Evolutionary conservation across 37 sponge, comb jelly and placozoan genomes (phyloP).

Genomic region (Tethya wilhelma): DNA sequence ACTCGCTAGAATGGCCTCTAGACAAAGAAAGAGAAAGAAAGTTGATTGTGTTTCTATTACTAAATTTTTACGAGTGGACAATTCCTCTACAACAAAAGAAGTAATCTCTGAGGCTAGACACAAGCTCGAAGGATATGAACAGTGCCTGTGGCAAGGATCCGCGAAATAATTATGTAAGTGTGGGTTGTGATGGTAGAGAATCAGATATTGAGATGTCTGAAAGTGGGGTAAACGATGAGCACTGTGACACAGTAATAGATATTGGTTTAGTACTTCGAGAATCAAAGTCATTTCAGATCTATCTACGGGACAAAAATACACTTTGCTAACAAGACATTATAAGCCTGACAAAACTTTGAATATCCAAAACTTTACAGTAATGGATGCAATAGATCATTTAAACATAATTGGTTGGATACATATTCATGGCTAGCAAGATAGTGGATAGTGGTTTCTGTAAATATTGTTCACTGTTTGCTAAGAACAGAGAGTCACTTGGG

Average conservation of each 20-base stretch:
- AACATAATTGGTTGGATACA: conserved; percentile 28
- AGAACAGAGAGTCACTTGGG: background rate
- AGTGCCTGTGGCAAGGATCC: too few relatives aligned
- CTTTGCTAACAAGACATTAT: conserved; percentile 10
- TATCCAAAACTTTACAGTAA: conserved; percentile 27
- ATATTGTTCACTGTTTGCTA: conserved; percentile 28
- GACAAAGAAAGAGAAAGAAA: too few relatives aligned
- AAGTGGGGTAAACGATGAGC: too few relatives aligned
- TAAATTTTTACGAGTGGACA: too few relatives aligned
- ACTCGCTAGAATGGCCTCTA: too few relatives aligned
- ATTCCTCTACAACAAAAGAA: too few relatives aligned
- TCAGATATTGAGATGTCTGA: too few relatives aligned
- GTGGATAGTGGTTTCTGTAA: conserved; percentile 23
- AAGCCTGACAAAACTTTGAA: conserved; percentile 7
- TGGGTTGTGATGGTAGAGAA: too few relatives aligned
- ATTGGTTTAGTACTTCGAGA: conserved; percentile 9
- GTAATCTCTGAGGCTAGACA: too few relatives aligned
- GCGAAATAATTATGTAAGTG: too few relatives aligned
- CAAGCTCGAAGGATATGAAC: too few relatives aligned
- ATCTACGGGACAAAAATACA: conserved; percentile 13
- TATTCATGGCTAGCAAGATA: conserved; percentile 35
- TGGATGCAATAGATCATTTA: conserved; percentile 50
- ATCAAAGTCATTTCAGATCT: conserved; percentile 4
- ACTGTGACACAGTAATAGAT: background rate
- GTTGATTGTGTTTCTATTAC: too few relatives aligned